Evolutionary conservation across 1,140 invertebrate genomes (phyloP).

Genomic region (Yoshiicerus persimilis): DNA sequence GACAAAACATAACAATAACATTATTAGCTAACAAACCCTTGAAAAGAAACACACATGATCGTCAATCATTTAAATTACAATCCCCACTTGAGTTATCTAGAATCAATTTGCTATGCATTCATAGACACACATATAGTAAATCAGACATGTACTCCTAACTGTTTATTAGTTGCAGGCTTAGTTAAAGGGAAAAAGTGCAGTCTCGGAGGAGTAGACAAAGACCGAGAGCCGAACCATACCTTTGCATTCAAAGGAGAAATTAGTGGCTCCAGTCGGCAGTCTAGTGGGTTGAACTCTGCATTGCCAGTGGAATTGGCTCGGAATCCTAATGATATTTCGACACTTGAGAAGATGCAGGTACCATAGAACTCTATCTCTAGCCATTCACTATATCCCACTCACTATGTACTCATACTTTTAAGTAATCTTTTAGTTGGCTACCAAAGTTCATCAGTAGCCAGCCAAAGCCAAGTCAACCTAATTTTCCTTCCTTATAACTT

Average conservation of each 20-base stretch:
- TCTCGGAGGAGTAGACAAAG: not conserved
- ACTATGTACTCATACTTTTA: not conserved
- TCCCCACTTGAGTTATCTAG: constrained; percentile 1
- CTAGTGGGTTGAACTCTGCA: not conserved
- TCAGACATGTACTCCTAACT: too few relatives aligned
- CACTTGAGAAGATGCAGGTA: not conserved
- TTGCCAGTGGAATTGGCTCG: not conserved
- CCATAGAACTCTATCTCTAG: not conserved
- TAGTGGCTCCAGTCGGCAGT: not conserved
- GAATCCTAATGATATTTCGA: not conserved
- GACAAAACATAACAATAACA: not conserved
- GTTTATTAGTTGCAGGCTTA: too few relatives aligned
- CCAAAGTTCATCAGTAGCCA: not conserved
- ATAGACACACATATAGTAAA: not conserved
- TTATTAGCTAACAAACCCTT: not conserved
- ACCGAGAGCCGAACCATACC: not conserved
- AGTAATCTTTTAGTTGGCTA: not conserved
- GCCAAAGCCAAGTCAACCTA: not conserved
- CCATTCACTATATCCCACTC: not conserved
- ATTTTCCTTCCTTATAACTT: too few relatives aligned
- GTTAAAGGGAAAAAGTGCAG: not conserved
- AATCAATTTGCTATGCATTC: not conserved
- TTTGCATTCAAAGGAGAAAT: not conserved
- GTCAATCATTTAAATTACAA: constrained; percentile 19
- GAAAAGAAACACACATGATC: not conserved